Conservation (phyloP, 2,797 vertebrate species). For the Nothura maculosa region DNA sequence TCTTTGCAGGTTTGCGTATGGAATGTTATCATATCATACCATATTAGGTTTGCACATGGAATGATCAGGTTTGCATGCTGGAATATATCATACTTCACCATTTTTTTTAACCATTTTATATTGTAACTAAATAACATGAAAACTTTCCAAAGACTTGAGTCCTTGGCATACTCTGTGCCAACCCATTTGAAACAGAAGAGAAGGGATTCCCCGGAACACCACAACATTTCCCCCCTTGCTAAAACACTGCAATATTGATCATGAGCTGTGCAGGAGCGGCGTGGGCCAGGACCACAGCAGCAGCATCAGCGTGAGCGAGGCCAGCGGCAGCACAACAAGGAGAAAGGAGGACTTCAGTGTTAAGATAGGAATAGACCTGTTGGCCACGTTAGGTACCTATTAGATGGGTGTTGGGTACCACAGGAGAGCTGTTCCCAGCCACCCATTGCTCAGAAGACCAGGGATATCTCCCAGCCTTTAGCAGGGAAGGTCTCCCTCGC, state of each 20-base stretch:
- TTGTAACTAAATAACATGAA: background rate
- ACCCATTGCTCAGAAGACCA: background rate
- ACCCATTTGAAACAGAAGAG: background rate
- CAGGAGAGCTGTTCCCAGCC: background rate
- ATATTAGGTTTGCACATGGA: background rate
- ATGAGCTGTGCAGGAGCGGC: too few species aligned
- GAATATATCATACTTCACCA: too few species aligned
- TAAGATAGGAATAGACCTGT: background rate
- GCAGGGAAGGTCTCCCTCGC: background rate
- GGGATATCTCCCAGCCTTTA: background rate
- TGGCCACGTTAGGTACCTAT: background rate
- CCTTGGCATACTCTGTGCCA: background rate
- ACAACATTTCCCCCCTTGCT: background rate
- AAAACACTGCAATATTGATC: rapidly evolving
- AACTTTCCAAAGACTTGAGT: background rate
- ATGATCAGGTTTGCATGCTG: background rate
- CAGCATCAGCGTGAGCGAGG: background rate
- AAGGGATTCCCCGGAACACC: background rate
- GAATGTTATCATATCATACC: background rate
- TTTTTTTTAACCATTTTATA: too few species aligned
- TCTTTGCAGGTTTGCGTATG: background rate
- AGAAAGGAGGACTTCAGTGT: rapidly evolving
- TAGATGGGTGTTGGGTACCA: rapidly evolving
- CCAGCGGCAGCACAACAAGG: background rate
- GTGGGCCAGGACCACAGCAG: background rate